Conservation (phyloP, 2,797 vertebrate genomes). For the Danio tinwini region DNA sequence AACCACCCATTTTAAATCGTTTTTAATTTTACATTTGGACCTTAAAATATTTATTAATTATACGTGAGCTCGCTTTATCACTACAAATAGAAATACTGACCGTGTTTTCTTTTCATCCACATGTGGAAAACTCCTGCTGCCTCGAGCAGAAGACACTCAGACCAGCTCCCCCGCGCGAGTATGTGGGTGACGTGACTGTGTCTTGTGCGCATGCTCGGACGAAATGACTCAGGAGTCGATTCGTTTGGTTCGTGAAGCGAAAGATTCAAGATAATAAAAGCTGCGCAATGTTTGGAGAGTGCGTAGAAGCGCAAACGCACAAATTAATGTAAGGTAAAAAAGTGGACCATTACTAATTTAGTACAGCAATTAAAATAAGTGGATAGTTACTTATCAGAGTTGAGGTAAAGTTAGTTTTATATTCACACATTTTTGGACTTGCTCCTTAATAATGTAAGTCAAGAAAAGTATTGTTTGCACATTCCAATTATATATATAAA, state of each 20-base stretch:
- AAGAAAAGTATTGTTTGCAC: no score
- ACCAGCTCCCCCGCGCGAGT: conserved; percentile 1
- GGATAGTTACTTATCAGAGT: no score
- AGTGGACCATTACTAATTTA: background rate
- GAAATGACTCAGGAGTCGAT: background rate
- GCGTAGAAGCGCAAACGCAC: background rate
- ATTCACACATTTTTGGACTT: no score
- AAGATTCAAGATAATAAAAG: background rate
- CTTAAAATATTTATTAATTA: background rate
- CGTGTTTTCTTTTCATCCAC: conserved; percentile 51
- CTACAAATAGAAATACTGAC: conserved; percentile 22
- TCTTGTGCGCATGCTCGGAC: conserved; percentile 30
- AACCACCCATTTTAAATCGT: background rate
- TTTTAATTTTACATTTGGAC: background rate
- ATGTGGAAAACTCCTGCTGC: conserved; percentile 47
- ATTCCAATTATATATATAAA: no score
- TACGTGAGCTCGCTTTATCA: background rate
- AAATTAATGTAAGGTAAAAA: background rate
- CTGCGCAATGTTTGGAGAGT: no score
- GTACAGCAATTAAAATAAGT: background rate
- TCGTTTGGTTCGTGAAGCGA: background rate
- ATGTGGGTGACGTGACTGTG: background rate
- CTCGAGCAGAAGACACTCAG: conserved; percentile 15
- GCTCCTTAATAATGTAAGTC: no score
- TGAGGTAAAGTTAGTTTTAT: no score